Conservation (phyloP, 2,888 invertebrate species). For the Caenorhabditis uteleia region DNA sequence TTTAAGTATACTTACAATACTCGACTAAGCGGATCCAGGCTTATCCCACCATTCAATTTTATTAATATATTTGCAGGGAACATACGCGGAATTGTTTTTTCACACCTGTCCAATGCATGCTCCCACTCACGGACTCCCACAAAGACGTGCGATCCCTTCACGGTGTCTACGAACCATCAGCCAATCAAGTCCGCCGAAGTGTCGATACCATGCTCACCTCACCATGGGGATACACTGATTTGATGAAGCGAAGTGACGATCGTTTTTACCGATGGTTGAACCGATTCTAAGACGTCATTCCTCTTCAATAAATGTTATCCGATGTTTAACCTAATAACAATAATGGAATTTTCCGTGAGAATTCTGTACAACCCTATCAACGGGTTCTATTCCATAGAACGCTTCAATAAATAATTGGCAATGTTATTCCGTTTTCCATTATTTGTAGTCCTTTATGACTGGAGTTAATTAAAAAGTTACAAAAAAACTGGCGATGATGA, state of each 20-base stretch:
- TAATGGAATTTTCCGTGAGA: background rate
- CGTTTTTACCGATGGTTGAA: constrained; percentile 32
- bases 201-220: constrained; percentile 26
- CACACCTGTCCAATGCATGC: constrained; percentile 41
- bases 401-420: too few relatives aligned
- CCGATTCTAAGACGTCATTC: constrained; percentile 16
- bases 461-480: too few relatives aligned
- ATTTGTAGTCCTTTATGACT: too few relatives aligned
- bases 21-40: too few relatives aligned
- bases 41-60: too few relatives aligned
- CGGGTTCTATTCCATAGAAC: too few relatives aligned
- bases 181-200: constrained; percentile 25
- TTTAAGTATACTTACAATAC: too few relatives aligned
- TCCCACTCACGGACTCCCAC: constrained; percentile 25
- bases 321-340: background rate
- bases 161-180: constrained; percentile 26
- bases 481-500: too few relatives aligned
- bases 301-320: background rate
- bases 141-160: constrained; percentile 34
- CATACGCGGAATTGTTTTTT: constrained; percentile 38
- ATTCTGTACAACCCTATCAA: too few relatives aligned
- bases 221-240: constrained; percentile 31
- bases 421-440: too few relatives aligned
- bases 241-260: constrained; percentile 25
- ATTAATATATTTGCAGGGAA: constrained; percentile 8